Evolutionary conservation across 23 tunicate genomes (phyloP).

Genomic region (Aplidium turbinatum): DNA sequence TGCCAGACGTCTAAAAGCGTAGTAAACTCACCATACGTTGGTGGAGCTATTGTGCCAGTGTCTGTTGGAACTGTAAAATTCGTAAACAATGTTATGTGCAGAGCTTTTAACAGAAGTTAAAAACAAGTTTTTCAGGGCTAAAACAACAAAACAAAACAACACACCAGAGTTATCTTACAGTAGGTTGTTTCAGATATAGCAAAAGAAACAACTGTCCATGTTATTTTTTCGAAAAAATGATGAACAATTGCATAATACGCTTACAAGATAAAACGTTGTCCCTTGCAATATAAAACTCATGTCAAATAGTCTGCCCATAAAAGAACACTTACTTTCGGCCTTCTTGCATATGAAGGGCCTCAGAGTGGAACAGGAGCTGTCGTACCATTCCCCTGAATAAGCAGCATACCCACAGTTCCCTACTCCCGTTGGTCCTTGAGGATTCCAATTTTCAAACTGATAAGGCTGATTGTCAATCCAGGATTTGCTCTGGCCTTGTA

Average conservation of each 20-base stretch:
- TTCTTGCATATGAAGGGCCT: conserved; percentile 61
- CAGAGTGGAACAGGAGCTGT: conserved; percentile 12
- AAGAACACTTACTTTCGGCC: conserved; percentile 66
- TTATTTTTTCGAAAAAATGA: no score
- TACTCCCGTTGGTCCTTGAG: conserved; percentile 31
- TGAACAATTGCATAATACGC: no score
- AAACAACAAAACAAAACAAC: no score
- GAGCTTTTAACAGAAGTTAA: background rate
- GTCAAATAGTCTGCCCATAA: no score
- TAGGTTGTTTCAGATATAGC: no score
- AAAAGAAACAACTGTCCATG: no score
- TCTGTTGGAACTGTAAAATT: conserved; percentile 60
- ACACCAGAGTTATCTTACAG: no score
- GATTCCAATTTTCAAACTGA: conserved; percentile 31
- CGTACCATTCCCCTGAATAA: conserved; percentile 55
- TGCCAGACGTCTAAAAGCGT: no score
- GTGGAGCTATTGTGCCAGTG: conserved; percentile 58
- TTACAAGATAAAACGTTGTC: no score
- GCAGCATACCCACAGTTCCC: conserved; percentile 35
- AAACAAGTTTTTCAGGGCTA: background rate
- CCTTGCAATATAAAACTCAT: no score
- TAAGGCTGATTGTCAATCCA: conserved; percentile 55
- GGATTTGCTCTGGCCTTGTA: background rate
- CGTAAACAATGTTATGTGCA: background rate
- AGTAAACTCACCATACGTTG: conserved; percentile 66